Conservation (phyloP, 2,113 vertebrate genomes). For the Petrocephalus microphthalmus region DNA sequence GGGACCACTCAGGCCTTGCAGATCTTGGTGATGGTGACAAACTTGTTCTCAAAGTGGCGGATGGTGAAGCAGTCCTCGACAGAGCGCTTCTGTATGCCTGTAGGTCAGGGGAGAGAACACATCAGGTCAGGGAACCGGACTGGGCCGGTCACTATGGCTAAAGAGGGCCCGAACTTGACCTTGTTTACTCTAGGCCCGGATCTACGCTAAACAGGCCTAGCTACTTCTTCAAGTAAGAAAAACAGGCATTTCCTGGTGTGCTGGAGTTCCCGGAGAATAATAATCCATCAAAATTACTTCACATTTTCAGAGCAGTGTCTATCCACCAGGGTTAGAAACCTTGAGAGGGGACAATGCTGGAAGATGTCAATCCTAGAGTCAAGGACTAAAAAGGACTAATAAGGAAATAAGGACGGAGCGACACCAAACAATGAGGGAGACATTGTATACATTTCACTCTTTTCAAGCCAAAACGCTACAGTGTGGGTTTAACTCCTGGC, state of each 20-base stretch:
- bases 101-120: conserved; percentile 24
- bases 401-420: neutral
- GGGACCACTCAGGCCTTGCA: conserved; percentile 68
- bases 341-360: neutral
- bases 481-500: neutral
- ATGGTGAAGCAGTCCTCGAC: conserved; percentile 77
- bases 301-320: neutral
- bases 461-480: neutral
- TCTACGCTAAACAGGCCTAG: neutral
- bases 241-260: neutral
- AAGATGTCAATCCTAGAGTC: neutral
- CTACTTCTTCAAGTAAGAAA: neutral
- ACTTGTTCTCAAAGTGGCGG: conserved; percentile 85
- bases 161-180: neutral
- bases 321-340: neutral
- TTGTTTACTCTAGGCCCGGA: neutral
- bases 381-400: neutral
- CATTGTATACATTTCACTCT: neutral
- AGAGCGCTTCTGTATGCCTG: conserved; percentile 80
- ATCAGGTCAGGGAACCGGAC: neutral
- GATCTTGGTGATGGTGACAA: conserved; percentile 83
- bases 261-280: neutral
- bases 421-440: neutral
- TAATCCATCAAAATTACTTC: neutral
- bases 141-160: no score